Conservation (phyloP, 2,797 vertebrate species). For the Amazona ochrocephala region DNA sequence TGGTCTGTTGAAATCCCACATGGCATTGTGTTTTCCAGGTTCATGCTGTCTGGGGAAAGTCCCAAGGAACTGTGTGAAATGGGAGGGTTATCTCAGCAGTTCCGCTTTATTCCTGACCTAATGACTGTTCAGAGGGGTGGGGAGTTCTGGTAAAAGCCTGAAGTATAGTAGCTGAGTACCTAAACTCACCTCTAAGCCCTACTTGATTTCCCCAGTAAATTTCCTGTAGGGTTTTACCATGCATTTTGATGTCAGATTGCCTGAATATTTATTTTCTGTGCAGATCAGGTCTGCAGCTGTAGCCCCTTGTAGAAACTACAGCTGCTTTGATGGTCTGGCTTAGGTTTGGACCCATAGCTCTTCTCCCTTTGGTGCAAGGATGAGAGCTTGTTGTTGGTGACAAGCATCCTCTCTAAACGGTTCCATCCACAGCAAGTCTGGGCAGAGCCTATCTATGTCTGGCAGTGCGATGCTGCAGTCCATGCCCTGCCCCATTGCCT, state of each 20-base stretch:
- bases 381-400: not conserved
- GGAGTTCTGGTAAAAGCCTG: conserved; percentile 7
- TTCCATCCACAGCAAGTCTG: not conserved
- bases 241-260: not conserved
- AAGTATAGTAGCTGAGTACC: not conserved
- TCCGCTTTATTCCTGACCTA: not conserved
- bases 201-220: not conserved
- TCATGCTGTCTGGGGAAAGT: not conserved
- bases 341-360: not conserved
- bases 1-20: not conserved
- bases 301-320: not conserved
- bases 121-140: not conserved
- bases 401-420: not conserved
- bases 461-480: rapidly evolving
- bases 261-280: not conserved
- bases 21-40: not conserved
- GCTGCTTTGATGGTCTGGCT: not conserved
- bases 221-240: not conserved
- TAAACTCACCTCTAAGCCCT: not conserved
- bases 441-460: not conserved
- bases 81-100: not conserved
- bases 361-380: rapidly evolving
- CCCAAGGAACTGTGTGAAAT: not conserved
- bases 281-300: not conserved
- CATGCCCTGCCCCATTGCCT: rapidly evolving